A percentile compares a stretch with the other conserved stretches of the same genome.
phyloP scores from a whole-genome alignment of 2,113 vertebrate genomes.

The Heptranchias perlo region DNA sequence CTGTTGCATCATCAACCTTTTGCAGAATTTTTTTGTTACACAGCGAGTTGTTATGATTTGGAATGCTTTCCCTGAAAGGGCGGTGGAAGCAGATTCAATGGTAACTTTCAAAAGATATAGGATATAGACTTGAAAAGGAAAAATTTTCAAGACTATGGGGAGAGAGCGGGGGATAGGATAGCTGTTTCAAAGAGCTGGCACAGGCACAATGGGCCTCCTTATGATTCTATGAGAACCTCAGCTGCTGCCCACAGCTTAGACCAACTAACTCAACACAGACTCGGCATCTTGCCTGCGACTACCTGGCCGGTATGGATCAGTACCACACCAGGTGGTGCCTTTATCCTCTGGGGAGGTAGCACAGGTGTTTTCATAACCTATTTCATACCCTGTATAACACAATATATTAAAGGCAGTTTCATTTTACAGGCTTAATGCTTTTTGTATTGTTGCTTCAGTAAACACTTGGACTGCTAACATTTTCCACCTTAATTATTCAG shows the following conservation, averaged over 20 bases:
- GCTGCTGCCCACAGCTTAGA: not conserved
- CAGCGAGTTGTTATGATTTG: no score
- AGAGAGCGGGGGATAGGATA: not conserved
- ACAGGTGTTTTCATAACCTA: not conserved
- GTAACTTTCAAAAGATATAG: not conserved
- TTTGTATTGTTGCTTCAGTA: not conserved
- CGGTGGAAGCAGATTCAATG: no score
- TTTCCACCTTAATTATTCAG: not conserved
- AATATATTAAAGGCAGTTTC: not conserved
- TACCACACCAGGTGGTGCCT: not conserved
- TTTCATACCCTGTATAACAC: not conserved
- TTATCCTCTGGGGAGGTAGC: not conserved
- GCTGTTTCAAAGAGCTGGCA: not conserved
- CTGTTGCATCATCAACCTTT: no score
- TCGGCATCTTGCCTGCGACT: no score
- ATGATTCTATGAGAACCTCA: not conserved
- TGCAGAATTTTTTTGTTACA: no score
- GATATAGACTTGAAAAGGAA: not conserved
- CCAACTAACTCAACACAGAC: not conserved
- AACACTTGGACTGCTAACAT: not conserved
- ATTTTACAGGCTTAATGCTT: not conserved
- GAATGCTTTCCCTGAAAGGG: no score
- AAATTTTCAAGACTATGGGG: not conserved
- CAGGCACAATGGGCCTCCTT: not conserved
- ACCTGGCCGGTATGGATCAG: not conserved